Evolutionary conservation across 1,140 invertebrate species (phyloP).

Genomic region (Pissodes strobi): DNA sequence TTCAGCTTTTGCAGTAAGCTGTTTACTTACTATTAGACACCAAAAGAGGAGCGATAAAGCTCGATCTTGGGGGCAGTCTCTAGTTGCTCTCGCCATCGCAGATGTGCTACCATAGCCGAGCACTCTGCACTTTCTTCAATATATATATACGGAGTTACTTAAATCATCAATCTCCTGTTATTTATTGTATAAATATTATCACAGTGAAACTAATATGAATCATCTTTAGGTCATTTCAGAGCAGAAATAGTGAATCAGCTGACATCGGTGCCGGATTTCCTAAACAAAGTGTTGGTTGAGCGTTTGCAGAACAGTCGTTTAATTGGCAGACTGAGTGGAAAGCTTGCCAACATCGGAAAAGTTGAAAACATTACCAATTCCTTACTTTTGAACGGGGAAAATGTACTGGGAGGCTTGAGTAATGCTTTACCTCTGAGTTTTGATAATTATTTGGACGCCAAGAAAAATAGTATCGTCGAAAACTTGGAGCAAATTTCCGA

Average conservation of each 20-base stretch:
- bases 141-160: no score
- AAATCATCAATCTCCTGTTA: no score
- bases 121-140: no score
- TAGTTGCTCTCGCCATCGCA: no score
- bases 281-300: constrained; percentile 60
- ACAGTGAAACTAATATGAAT: no score
- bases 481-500: constrained; percentile 49
- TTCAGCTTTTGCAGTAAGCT: no score
- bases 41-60: no score
- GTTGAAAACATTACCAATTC: constrained; percentile 1
- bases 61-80: no score
- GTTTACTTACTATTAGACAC: no score
- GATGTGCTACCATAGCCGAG: no score
- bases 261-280: constrained; percentile 59
- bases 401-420: not conserved
- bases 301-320: constrained; percentile 48
- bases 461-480: constrained; percentile 45
- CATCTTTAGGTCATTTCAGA: constrained; percentile 60
- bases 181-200: no score
- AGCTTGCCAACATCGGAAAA: constrained; percentile 1
- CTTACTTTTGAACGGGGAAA: not conserved
- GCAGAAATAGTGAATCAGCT: constrained; percentile 59
- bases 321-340: constrained; percentile 21
- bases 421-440: constrained; percentile 41
- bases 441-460: constrained; percentile 46